Percentiles rank a stretch among this genome's conserved stretches.
Evolutionary conservation across 2,113 vertebrate species (phyloP).

Genomic region (Eudorcas thomsonii): DNA sequence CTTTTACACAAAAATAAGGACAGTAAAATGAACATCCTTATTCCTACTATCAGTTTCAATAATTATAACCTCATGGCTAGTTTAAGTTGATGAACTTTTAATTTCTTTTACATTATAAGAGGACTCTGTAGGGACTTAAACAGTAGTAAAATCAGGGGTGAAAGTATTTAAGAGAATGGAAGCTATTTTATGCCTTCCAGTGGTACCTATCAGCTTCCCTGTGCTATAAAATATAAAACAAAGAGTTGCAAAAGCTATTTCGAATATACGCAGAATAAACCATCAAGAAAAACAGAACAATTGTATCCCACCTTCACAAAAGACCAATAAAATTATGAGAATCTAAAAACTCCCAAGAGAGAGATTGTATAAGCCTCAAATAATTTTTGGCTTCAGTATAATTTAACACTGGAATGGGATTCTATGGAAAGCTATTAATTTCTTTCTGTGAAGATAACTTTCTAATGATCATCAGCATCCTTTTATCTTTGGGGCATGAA

Average conservation of each 20-base stretch:
- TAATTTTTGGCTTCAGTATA: constrained; percentile 3
- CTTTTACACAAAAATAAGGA: neutral
- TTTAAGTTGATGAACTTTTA: neutral
- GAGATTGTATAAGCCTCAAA: neutral
- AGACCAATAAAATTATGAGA: constrained; percentile 36
- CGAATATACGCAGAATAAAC: neutral
- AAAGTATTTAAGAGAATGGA: neutral
- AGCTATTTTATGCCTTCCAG: neutral
- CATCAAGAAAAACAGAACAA: neutral
- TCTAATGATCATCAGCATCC: neutral
- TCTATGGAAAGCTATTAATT: constrained; percentile 50
- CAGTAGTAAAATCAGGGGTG: neutral
- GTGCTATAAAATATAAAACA: neutral
- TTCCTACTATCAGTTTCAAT: neutral
- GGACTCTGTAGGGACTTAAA: neutral
- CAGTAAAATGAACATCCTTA: neutral
- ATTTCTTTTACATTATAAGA: neutral
- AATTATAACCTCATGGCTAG: neutral
- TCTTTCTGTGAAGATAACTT: neutral
- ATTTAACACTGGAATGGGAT: constrained; percentile 20
- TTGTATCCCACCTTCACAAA: neutral
- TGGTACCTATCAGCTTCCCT: neutral
- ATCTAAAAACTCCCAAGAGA: constrained; percentile 1
- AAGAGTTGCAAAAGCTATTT: neutral
- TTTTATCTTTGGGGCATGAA: neutral